These are phyloP conservation scores for Metacarcinus magister DNA, from an alignment of 2,888 invertebrate genomes.

Conservation along the genomic window DNA sequence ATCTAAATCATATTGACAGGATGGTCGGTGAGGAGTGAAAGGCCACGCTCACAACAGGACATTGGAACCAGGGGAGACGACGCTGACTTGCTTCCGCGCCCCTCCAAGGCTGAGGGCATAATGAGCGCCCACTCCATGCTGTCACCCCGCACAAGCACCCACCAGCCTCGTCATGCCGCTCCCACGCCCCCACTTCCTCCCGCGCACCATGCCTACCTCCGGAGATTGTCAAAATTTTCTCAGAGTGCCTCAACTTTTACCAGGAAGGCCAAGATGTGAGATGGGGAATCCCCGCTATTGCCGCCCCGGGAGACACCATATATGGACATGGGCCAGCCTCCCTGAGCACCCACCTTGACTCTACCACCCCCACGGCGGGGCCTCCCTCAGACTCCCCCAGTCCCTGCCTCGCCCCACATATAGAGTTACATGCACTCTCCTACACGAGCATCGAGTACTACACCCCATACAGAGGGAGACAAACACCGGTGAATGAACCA, in stretches of 20 bases:
- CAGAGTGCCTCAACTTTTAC: slow-evolving; percentile 30
- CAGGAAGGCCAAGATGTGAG: slow-evolving; percentile 31
- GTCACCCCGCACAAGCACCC: not conserved
- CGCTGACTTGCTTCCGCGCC: not conserved
- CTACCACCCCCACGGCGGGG: not conserved
- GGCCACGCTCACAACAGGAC: not conserved
- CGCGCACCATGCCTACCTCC: not conserved
- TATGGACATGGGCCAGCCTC: slow-evolving; percentile 3
- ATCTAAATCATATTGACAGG: not conserved
- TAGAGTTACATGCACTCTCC: slow-evolving; percentile 35
- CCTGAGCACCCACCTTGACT: not conserved
- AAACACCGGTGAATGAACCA: not conserved
- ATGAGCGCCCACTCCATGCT: not conserved
- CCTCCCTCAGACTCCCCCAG: not conserved
- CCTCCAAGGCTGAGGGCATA: not conserved
- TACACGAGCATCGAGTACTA: not conserved
- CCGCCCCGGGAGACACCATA: slow-evolving; percentile 39
- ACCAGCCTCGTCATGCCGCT: not conserved
- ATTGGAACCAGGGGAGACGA: not conserved
- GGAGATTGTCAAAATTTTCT: not conserved
- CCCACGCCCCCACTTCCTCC: not conserved
- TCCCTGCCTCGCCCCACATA: slow-evolving; percentile 28
- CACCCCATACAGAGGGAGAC: not conserved
- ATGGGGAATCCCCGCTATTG: slow-evolving; percentile 45
- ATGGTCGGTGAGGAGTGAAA: not conserved